A percentile compares a stretch with the other conserved stretches of the same genome.
These are phyloP conservation scores for Trisateles emortualis DNA, from an alignment of 2,888 invertebrate species.

Conservation along the genomic window DNA sequence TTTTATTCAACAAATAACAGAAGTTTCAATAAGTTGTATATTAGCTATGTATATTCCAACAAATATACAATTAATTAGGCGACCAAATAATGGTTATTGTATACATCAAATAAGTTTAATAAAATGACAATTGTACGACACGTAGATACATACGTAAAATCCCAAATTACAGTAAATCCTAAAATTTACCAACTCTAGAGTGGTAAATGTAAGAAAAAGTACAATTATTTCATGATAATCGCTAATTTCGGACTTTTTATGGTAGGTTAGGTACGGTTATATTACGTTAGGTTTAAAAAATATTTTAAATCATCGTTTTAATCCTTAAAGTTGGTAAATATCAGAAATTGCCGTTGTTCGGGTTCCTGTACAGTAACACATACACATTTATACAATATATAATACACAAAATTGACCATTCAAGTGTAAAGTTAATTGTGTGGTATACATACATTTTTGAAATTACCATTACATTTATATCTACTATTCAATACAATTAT, in stretches of 20 bases:
- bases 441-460: slow-evolving; percentile 6
- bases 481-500: background rate
- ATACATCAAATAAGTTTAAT: slow-evolving; percentile 1
- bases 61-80: slow-evolving; percentile 8
- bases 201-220: too few relatives aligned
- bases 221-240: too few relatives aligned
- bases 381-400: slow-evolving; percentile 13
- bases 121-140: slow-evolving; percentile 9
- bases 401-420: slow-evolving; percentile 31
- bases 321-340: too few relatives aligned
- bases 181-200: too few relatives aligned
- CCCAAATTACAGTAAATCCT: too few relatives aligned
- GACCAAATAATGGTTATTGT: slow-evolving; percentile 3
- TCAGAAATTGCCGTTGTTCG: too few relatives aligned
- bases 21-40: slow-evolving; percentile 9
- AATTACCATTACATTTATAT: background rate
- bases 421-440: slow-evolving; percentile 19
- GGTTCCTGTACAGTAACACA: slow-evolving; percentile 12
- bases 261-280: too few relatives aligned
- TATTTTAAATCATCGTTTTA: too few relatives aligned
- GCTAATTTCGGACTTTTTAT: too few relatives aligned
- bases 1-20: slow-evolving; percentile 22
- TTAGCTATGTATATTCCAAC: slow-evolving; percentile 6
- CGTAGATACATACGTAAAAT: too few relatives aligned
- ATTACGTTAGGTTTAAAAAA: too few relatives aligned